Evolutionary conservation across 2,888 invertebrate species (phyloP).

Genomic region (Chydorus sphaericus): DNA sequence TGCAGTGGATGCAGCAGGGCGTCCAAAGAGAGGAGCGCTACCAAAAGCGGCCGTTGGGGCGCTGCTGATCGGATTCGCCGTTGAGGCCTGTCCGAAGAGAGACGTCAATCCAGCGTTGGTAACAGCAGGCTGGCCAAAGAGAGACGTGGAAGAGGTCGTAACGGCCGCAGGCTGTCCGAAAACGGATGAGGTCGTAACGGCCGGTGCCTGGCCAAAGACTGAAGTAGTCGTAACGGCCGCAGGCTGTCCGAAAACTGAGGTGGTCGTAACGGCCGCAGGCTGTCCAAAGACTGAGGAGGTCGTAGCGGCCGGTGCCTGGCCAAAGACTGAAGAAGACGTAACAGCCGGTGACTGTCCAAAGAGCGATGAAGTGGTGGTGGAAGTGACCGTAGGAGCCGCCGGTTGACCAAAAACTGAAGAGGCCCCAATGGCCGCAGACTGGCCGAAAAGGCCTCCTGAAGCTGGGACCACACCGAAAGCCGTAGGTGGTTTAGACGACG

Average conservation of each 20-base stretch:
- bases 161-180: not conserved
- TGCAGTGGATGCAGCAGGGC: not conserved
- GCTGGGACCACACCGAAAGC: not conserved
- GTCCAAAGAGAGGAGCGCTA: conserved; percentile 1
- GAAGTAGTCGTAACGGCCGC: not conserved
- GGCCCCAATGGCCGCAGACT: not conserved
- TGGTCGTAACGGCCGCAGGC: not conserved
- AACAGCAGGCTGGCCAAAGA: conserved; percentile 2
- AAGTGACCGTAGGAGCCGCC: conserved; percentile 1
- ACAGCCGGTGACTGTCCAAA: not conserved
- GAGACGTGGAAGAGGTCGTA: not conserved
- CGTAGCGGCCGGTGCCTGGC: not conserved
- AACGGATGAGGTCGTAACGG: not conserved
- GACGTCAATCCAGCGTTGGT: conserved; percentile 6
- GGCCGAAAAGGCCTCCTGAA: not conserved
- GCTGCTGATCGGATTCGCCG: too few relatives aligned
- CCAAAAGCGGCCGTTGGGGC: conserved; percentile 2
- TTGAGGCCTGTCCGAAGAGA: conserved; percentile 16
- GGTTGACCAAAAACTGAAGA: not conserved
- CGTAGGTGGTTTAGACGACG: not conserved
- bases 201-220: not conserved
- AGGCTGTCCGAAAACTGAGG: not conserved
- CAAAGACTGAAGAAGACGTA: not conserved
- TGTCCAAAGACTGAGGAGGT: not conserved
- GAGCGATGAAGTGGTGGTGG: not conserved